phyloP scores from a whole-genome alignment of 2,113 vertebrate species.

The Pandion haliaetus region DNA sequence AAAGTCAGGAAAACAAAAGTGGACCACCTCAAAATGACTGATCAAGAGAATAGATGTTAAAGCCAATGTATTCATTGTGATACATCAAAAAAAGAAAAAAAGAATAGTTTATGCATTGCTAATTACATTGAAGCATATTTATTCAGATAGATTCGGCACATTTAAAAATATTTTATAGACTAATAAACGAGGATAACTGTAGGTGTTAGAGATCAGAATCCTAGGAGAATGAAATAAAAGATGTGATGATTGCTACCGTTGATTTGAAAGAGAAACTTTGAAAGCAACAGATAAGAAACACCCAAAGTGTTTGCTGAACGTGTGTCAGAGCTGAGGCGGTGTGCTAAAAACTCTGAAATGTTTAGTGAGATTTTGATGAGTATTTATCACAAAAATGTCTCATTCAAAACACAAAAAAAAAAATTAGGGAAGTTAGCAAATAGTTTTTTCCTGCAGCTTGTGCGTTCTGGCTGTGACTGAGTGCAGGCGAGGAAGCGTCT shows the following conservation, averaged over 20 bases:
- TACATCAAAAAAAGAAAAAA: not conserved
- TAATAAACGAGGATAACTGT: not conserved
- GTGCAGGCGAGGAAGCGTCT: not conserved
- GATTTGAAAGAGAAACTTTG: not conserved
- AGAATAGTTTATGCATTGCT: slow-evolving; percentile 10
- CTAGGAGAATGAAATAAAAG: not conserved
- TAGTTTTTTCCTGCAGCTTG: not conserved
- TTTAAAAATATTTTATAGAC: not conserved
- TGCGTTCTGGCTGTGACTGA: not conserved
- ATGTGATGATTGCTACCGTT: not conserved
- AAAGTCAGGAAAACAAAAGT: slow-evolving; percentile 79
- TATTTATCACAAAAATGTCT: not conserved
- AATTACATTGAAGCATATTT: not conserved
- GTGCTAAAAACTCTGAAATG: not conserved
- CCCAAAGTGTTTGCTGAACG: not conserved
- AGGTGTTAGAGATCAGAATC: not conserved
- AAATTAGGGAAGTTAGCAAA: not conserved
- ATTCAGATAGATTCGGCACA: not conserved
- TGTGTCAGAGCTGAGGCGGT: not conserved
- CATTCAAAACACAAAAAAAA: not conserved
- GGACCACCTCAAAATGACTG: slow-evolving; percentile 76
- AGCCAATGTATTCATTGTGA: slow-evolving; percentile 76
- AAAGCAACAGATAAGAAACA: not conserved
- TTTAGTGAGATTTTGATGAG: not conserved
- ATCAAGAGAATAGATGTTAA: slow-evolving; percentile 71